A percentile compares a stretch with the other conserved stretches of the same genome.
Evolutionary conservation across 2,113 vertebrate species (phyloP).

Genomic region (Seriola dumerili): DNA sequence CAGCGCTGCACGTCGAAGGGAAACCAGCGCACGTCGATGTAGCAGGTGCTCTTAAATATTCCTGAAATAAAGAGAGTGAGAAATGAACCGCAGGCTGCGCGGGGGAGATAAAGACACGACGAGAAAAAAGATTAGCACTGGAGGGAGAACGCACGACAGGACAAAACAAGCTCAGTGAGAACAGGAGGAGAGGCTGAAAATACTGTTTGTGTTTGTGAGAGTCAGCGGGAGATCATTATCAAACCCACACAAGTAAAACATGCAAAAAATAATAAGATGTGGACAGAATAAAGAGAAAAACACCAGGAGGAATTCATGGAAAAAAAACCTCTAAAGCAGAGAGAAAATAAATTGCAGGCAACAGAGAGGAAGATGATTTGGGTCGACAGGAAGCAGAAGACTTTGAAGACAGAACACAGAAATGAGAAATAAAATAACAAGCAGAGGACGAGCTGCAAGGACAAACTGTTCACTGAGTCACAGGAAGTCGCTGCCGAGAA

Average conservation of each 20-base stretch:
- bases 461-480: too few relatives aligned
- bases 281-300: not conserved
- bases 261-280: not conserved
- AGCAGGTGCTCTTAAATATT: constrained; percentile 83
- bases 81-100: too few relatives aligned
- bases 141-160: not conserved
- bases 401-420: too few relatives aligned
- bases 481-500: too few relatives aligned
- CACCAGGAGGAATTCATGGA: not conserved
- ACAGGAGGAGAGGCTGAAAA: too few relatives aligned
- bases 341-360: not conserved
- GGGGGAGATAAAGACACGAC: not conserved
- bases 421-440: too few relatives aligned
- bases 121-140: not conserved
- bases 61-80: constrained; percentile 49
- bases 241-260: not conserved
- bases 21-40: constrained; percentile 85
- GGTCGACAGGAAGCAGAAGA: too few relatives aligned
- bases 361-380: not conserved
- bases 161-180: not conserved
- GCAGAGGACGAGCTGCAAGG: too few relatives aligned
- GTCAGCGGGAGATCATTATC: not conserved
- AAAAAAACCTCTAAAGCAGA: not conserved
- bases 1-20: constrained; percentile 83
- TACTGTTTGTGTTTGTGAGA: not conserved